Evolutionary conservation across 2,888 invertebrate genomes (phyloP), one percentile per base, ranked within the genome.

Genomic region (Lordiphosa fenestrarum): DNA sequence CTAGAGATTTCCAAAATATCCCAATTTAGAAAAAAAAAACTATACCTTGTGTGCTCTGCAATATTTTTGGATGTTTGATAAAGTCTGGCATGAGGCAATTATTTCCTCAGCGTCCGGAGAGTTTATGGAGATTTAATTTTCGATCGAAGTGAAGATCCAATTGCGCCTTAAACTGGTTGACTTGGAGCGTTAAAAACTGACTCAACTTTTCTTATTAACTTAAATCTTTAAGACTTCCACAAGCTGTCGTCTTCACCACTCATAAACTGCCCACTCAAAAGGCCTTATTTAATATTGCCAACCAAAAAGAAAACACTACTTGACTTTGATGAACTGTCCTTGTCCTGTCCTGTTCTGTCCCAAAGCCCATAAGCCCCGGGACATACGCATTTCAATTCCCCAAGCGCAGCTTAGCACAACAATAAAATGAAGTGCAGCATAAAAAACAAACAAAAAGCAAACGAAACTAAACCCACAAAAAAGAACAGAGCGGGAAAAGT

Each of bases 371-470:
- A 73, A 75, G 83, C 73, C 80, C 72, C 54, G 48, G 75, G 76
- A 73, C 63, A 73, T 69, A 63, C 63, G 69, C 71, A 75, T 75
- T 71, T 73, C 64, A 78, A 82, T 75, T 82, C 83, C 77, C 77
- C 66, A 60, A 82, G 69, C 83, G 75, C 73, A 78, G 80, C 77
- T 77, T 77, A 82, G 80, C 73, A 58, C 68, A 68, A 82, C 71
- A 78, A 78, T 78, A 78, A 78, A 78, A 78, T 82, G 83, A 78
- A 82, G 77, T 78, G 77, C 83, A 78, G 80, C 83, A 71, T 63
- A 78, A 71, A 77, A 72, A 72, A 61, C 55, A 72, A 73, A n/a
- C 30, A 49, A 52, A 41, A 52, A 42, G 30, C 38, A 46, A 9
- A n/a, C 37, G 41, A 37, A 53, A 48, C 33, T 51, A 47, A 52